Evolutionary conservation across 2,113 vertebrate species (phyloP).

Genomic region (Pachyramphus minor): DNA sequence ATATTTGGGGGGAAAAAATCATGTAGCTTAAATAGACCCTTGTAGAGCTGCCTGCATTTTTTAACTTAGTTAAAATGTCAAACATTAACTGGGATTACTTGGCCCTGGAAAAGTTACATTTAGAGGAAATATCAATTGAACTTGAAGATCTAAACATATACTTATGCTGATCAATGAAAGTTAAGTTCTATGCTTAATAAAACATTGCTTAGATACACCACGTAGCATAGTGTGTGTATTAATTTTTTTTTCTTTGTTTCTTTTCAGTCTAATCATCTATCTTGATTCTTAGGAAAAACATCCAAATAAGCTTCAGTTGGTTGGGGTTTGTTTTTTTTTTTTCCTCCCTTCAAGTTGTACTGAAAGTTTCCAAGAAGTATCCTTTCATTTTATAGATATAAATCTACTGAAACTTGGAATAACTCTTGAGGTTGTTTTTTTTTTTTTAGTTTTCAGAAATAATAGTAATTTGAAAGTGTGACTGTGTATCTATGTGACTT

Average conservation of each 20-base stretch:
- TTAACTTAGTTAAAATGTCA: slow-evolving; percentile 63
- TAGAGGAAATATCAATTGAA: slow-evolving; percentile 18
- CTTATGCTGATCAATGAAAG: not conserved
- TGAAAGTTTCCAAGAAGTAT: not conserved
- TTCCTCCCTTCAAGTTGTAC: not conserved
- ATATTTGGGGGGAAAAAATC: not conserved
- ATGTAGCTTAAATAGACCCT: slow-evolving; percentile 26
- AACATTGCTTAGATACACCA: not conserved
- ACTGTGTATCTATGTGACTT: not conserved
- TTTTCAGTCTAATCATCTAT: slow-evolving; percentile 10
- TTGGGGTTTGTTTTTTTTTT: not conserved
- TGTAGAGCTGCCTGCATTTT: slow-evolving; percentile 49
- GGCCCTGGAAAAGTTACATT: slow-evolving; percentile 47
- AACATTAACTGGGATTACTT: slow-evolving; percentile 61
- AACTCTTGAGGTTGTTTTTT: not conserved
- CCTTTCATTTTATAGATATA: slow-evolving; percentile 13
- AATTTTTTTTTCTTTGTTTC: not conserved
- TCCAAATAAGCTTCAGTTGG: not conserved
- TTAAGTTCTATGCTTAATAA: not conserved
- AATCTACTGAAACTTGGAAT: not conserved
- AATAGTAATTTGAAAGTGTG: not conserved
- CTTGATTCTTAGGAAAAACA: slow-evolving; percentile 19
- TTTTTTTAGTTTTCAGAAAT: not conserved
- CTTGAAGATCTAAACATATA: not conserved
- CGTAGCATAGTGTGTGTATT: not conserved